These are phyloP conservation scores for Scaptomyza tumidula DNA, from an alignment of 2,888 invertebrate genomes.

Conservation along the genomic window DNA sequence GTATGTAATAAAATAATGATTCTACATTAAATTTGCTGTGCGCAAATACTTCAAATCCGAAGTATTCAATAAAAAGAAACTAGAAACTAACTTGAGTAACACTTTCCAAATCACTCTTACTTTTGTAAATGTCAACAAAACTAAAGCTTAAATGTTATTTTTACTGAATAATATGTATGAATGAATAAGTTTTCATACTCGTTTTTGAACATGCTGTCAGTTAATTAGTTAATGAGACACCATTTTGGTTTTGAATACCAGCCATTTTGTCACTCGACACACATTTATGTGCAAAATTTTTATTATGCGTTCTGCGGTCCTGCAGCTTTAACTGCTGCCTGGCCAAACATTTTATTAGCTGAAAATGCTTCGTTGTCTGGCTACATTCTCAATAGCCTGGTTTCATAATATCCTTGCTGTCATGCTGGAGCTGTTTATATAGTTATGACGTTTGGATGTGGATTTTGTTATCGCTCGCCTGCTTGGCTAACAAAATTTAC, in stretches of 20 bases:
- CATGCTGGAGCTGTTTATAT: slow-evolving; percentile 17
- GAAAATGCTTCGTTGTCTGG: slow-evolving; percentile 33
- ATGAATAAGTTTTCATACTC: background rate
- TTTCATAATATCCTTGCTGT: slow-evolving; percentile 11
- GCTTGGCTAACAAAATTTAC: slow-evolving; percentile 53
- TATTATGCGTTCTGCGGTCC: slow-evolving; percentile 11
- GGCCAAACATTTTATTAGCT: slow-evolving; percentile 71
- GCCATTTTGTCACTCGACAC: slow-evolving; percentile 1
- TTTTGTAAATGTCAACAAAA: background rate
- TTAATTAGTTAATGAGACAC: slow-evolving; percentile 8
- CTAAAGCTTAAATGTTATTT: background rate
- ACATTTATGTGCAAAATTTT: slow-evolving; percentile 18
- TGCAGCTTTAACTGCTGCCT: slow-evolving; percentile 52
- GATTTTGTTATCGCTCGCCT: slow-evolving; percentile 41
- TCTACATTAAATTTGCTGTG: background rate
- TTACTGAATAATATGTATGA: background rate
- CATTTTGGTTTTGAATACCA: background rate
- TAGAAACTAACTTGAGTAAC: background rate
- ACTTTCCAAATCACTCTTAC: background rate
- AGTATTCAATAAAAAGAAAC: too few relatives aligned
- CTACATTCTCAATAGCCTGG: background rate
- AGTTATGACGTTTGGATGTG: slow-evolving; percentile 60
- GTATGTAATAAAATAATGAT: background rate
- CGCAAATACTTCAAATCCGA: background rate
- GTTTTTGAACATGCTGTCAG: background rate